phyloP scores from a whole-genome alignment of 1,140 invertebrate genomes.

The Hydropsyche tenuis region DNA sequence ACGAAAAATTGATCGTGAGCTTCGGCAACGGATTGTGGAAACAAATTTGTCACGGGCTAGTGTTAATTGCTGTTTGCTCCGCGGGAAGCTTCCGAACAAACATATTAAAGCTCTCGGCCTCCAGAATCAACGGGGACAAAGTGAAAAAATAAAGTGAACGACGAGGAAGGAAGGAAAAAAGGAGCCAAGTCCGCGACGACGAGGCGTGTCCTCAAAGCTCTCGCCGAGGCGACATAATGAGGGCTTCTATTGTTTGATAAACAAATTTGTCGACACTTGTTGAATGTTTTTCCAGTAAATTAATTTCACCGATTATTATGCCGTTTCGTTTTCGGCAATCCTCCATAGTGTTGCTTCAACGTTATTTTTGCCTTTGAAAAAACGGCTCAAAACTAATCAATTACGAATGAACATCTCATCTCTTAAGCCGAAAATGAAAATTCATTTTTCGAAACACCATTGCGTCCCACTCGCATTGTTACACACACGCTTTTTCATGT shows the following conservation, averaged over 20 bases:
- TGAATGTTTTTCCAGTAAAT: conserved; percentile 39
- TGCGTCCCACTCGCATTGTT: not conserved
- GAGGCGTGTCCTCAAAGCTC: conserved; percentile 4
- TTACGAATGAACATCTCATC: no score
- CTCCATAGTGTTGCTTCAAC: no score
- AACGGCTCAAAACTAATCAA: no score
- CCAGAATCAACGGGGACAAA: not conserved
- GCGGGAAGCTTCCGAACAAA: conserved; percentile 17
- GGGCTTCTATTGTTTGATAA: conserved; percentile 46
- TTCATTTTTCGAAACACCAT: conserved; percentile 26
- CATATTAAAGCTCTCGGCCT: conserved; percentile 9
- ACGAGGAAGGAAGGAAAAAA: not conserved
- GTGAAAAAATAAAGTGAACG: not conserved
- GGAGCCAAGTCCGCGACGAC: not conserved
- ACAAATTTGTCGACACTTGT: conserved; percentile 45
- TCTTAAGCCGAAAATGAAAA: not conserved
- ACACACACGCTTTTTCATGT: conserved; percentile 12
- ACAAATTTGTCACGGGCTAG: conserved; percentile 6
- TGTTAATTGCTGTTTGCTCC: conserved; percentile 24
- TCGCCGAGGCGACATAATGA: conserved; percentile 35
- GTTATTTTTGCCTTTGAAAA: no score
- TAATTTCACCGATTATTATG: conserved; percentile 1
- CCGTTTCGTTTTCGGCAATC: no score
- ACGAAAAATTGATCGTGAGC: conserved; percentile 8
- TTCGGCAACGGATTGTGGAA: not conserved